These are phyloP conservation scores for Pyxicephalus adspersus DNA, from an alignment of 2,113 vertebrate genomes.

Conservation along the genomic window DNA sequence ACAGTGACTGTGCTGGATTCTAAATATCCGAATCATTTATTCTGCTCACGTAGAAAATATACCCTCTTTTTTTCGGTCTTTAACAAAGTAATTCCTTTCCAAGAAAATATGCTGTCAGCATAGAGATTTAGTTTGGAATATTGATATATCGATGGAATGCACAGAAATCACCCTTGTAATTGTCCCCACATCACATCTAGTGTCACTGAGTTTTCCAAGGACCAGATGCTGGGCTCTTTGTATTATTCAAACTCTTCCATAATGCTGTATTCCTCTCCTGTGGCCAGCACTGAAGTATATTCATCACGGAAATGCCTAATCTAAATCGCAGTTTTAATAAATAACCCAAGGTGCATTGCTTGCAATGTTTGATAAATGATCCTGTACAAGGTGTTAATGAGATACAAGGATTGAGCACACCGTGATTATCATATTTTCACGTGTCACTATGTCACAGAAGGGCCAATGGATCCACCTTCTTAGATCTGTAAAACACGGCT, in stretches of 20 bases:
- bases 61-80: background rate
- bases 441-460: background rate
- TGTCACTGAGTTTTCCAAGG: background rate
- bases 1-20: constrained; percentile 15
- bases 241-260: no score
- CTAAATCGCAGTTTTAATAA: background rate
- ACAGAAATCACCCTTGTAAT: background rate
- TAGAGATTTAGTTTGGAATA: background rate
- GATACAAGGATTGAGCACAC: background rate
- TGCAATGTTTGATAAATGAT: constrained; percentile 24
- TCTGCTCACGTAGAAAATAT: constrained; percentile 28
- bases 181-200: background rate
- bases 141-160: background rate
- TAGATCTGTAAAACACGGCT: background rate
- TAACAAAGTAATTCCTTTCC: background rate
- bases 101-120: background rate
- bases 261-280: no score
- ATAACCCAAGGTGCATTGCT: background rate
- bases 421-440: background rate
- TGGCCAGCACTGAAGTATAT: background rate
- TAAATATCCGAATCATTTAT: background rate
- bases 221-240: no score
- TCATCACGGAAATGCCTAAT: background rate
- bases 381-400: background rate
- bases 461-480: background rate